Evolutionary conservation across 2,113 vertebrate species (phyloP), one percentile per base, ranked within the genome.

Genomic region (Mustela nigripes): DNA sequence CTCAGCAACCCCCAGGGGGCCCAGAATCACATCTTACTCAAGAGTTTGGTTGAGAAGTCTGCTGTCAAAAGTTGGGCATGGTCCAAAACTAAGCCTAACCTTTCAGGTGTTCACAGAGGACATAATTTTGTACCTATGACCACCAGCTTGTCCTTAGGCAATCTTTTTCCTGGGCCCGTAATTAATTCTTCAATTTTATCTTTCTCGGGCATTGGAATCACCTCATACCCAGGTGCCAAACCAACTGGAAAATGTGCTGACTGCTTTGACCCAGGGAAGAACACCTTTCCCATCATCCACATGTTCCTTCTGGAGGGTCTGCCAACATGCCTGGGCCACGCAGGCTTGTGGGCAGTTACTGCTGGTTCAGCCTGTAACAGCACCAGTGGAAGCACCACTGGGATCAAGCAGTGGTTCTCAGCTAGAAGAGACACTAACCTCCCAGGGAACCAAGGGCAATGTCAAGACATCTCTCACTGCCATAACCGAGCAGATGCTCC

Each of bases 311-410:
- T 5, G 2, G 48, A 39, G 15, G 11, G 6, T 2, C 3, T 22
- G 73, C 45, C 45, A 21, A 22, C 31, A 4, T 0, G n/a, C 56
- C 36, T 9, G 26, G 74, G 53, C 45, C 22, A 7, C 1, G 0
- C 7, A 2, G 62, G 48, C 26, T 10, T 4, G 14, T 1, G 11
- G 33, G 22, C 33, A 18, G 63, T 33, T 11, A 0, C 67, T 14
- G 22, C 26, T 7, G 12, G 19, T 3, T 74, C 58, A 0, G 9
- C 2, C 42, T 0, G 3, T 5, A 16, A 33, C 7, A 21, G n/a
- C 2, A n/a, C 50, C 16, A 11, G n/a, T 0, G 15, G 21, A 4
- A 4, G 58, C 58, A 42, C 62, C 2, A 5, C 56, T 3, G 5
- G 15, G n/a, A 36, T 9, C 19, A 0, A 39, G 26, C 31, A 16